A percentile compares a stretch with the other conserved stretches of the same genome.
Conservation (phyloP, 2,888 invertebrate genomes). For the Resseliella maxima region DNA sequence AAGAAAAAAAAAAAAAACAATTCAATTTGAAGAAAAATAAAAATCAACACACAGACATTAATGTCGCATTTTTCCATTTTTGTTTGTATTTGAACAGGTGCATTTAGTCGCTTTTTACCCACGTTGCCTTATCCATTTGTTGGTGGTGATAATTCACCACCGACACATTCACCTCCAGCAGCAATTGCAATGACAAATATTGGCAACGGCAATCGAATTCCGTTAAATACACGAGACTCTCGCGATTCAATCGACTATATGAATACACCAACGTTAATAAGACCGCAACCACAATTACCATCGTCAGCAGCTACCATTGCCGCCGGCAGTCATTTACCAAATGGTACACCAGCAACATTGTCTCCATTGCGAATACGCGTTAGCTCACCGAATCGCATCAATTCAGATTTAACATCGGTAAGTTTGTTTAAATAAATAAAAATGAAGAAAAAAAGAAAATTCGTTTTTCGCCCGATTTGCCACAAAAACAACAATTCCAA, state of each 20-base stretch:
- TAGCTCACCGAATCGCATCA: conserved; percentile 67
- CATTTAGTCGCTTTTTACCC: conserved; percentile 67
- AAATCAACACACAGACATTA: no score
- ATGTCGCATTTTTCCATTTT: background rate
- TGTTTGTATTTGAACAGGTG: conserved; percentile 57
- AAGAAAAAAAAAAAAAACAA: conserved; percentile 6
- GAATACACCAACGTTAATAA: conserved; percentile 66
- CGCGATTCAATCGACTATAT: conserved; percentile 62
- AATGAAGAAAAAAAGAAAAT: background rate
- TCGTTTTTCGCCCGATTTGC: no score
- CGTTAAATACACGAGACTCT: conserved; percentile 10
- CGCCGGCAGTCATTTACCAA: conserved; percentile 42
- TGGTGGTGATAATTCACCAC: conserved; percentile 58
- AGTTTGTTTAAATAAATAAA: background rate
- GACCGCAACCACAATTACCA: conserved; percentile 67
- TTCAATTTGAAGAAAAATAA: no score
- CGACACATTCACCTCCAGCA: conserved; percentile 59
- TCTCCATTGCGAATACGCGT: conserved; percentile 65
- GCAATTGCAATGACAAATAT: conserved; percentile 64
- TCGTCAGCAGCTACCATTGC: background rate
- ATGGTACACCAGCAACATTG: conserved; percentile 55
- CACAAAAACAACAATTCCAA: background rate
- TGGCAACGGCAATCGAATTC: conserved; percentile 42
- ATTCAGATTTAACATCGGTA: conserved; percentile 61
- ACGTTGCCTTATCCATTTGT: conserved; percentile 64